Conservation (phyloP, 2,113 vertebrate genomes). For the Neodontobutis hainanensis region DNA sequence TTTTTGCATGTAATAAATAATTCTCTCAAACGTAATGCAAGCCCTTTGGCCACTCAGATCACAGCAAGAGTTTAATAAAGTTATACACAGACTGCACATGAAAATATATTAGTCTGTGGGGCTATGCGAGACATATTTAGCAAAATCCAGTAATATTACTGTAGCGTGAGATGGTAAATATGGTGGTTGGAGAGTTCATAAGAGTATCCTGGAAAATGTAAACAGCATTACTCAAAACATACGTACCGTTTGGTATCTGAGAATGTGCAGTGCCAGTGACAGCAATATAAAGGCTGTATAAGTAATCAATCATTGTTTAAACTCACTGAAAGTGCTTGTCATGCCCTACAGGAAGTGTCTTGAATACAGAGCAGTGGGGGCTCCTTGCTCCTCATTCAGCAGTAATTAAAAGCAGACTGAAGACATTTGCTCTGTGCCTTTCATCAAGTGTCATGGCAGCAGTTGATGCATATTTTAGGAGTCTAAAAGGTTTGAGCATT, state of each 20-base stretch:
- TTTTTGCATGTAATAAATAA: not conserved
- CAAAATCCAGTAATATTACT: not conserved
- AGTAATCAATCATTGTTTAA: not conserved
- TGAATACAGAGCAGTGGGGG: constrained; percentile 17
- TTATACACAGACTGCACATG: not conserved
- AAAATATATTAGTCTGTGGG: constrained; percentile 2
- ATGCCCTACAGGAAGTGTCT: not conserved
- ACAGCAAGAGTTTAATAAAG: constrained; percentile 6
- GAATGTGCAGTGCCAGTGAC: not conserved
- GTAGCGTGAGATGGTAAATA: not conserved
- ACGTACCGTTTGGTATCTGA: too few relatives aligned
- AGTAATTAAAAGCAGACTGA: constrained; percentile 31
- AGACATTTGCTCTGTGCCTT: constrained; percentile 16
- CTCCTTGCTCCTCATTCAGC: constrained; percentile 6
- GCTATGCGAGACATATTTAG: constrained; percentile 2
- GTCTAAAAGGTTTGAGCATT: constrained; percentile 22
- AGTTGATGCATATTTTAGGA: constrained; percentile 41
- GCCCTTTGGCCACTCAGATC: not conserved
- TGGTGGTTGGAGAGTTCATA: not conserved
- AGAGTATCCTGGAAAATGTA: too few relatives aligned
- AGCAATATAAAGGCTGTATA: not conserved
- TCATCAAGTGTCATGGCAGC: constrained; percentile 16
- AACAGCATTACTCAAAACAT: too few relatives aligned
- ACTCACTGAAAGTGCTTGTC: not conserved
- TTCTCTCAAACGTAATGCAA: not conserved